These are phyloP conservation scores for Dinomys branickii DNA, from an alignment of 2,113 vertebrate species.

Conservation along the genomic window DNA sequence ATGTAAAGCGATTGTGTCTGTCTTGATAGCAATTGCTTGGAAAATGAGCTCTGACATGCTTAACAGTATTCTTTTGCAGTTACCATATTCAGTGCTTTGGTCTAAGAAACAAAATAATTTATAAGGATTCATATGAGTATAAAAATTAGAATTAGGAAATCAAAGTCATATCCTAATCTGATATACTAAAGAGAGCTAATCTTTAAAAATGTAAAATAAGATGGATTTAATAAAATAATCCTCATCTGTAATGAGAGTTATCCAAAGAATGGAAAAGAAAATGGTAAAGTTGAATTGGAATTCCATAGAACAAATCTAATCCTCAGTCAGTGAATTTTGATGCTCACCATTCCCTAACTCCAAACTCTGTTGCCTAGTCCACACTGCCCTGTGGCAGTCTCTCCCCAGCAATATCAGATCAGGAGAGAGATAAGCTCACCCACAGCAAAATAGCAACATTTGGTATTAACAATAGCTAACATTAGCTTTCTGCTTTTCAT, in stretches of 20 bases:
- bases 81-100: not conserved
- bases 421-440: not conserved
- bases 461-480: not conserved
- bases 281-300: not conserved
- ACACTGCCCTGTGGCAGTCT: not conserved
- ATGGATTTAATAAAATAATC: constrained; percentile 1
- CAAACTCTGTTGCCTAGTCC: not conserved
- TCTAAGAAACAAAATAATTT: constrained; percentile 49
- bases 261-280: not conserved
- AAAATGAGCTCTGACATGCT: constrained; percentile 45
- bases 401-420: not conserved
- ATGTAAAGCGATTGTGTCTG: constrained; percentile 9
- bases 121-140: not conserved
- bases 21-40: constrained; percentile 55
- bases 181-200: not conserved
- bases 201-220: constrained; percentile 10
- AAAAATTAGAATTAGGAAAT: constrained; percentile 43
- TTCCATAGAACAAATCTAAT: not conserved
- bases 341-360: not conserved
- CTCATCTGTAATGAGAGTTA: constrained; percentile 31
- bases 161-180: constrained; percentile 21
- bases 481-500: constrained; percentile 6
- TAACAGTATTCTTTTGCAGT: constrained; percentile 26
- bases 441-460: not conserved
- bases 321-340: constrained; percentile 12